phyloP scores from a whole-genome alignment of 2,888 invertebrate genomes.

The Folsomia candida region DNA sequence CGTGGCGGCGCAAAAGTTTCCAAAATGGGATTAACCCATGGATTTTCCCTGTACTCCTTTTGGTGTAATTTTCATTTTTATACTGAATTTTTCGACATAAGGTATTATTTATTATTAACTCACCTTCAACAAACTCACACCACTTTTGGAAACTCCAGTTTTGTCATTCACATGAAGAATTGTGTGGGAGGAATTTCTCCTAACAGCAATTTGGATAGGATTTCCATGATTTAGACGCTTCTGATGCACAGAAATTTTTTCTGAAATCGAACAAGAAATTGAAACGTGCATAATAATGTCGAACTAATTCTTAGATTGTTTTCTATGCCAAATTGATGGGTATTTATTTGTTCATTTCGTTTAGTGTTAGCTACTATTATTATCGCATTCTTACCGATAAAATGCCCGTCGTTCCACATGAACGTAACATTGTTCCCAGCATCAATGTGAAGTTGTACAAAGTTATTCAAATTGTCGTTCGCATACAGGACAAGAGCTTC shows the following conservation, averaged over 20 bases:
- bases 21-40: conserved; percentile 79
- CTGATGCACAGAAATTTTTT: conserved; percentile 30
- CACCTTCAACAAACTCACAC: neutral
- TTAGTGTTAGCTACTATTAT: too few relatives aligned
- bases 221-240: conserved; percentile 72
- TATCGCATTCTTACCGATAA: too few relatives aligned
- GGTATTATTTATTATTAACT: too few relatives aligned
- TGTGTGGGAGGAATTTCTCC: conserved; percentile 68
- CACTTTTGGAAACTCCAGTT: conserved; percentile 5
- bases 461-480: conserved; percentile 89
- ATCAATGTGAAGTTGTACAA: conserved; percentile 81
- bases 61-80: too few relatives aligned
- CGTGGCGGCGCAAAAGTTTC: conserved; percentile 84
- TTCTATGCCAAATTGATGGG: too few relatives aligned
- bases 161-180: conserved; percentile 78
- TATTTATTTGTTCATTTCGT: too few relatives aligned
- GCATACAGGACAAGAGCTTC: conserved; percentile 82
- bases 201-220: conserved; percentile 84
- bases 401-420: conserved; percentile 67
- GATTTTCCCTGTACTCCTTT: conserved; percentile 76
- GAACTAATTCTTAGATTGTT: too few relatives aligned
- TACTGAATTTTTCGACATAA: too few relatives aligned
- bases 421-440: conserved; percentile 77
- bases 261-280: too few relatives aligned
- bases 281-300: too few relatives aligned